Base-by-base conservation (phyloP, 2,113 vertebrate genomes). In the Arothron firmamentum region DNA sequence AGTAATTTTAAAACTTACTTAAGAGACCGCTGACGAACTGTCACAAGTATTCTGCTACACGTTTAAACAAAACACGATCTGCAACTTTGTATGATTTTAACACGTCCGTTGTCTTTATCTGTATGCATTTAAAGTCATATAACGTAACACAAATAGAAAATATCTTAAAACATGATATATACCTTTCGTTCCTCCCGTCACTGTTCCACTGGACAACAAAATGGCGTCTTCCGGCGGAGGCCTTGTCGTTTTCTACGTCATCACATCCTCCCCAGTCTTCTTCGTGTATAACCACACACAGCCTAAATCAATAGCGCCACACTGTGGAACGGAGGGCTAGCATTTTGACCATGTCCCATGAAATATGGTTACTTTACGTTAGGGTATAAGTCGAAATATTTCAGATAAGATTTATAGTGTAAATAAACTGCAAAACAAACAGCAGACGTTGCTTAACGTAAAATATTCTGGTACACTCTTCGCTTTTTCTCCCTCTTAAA, bases 211-310 rank as follows among this genome's bases (percentile, higher is more conserved):
- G 65, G 64, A 81, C 75, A 77, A 83, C 69, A 87, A 88, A 89
- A 88, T 88, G 88, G 86, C 84, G 85, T 77, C 68, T 80, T 82
- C 67, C 78, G 78, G 83, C 76, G 82, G 69, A 78, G 47, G 45
- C 45, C 19, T 42, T 43, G 12, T 71, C 59, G 16, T 64, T 63
- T 25, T 69, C 60, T 13, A 66, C 56, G 25, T 62, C 72, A 18
- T 57, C 31, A 18, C n/a, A 8, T 50, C 7, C 15, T 1, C 54
- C 14, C 0, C 51, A 42, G 56, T 55, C 60, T 61, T 66, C 65
- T 2, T 61, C 16, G 6, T 49, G 9, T 5, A 18, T 18, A 8
- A 48, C 14, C 1, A 19, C 17, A 1, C 47, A 17, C 3, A 1
- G 16, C 4, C 23, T 1, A 2, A 0, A 0, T 0, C 18, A 4